Percentiles rank a stretch among this genome's conserved stretches.
phyloP scores from a whole-genome alignment of 2,113 vertebrate genomes.

The Podilymbus podiceps region DNA sequence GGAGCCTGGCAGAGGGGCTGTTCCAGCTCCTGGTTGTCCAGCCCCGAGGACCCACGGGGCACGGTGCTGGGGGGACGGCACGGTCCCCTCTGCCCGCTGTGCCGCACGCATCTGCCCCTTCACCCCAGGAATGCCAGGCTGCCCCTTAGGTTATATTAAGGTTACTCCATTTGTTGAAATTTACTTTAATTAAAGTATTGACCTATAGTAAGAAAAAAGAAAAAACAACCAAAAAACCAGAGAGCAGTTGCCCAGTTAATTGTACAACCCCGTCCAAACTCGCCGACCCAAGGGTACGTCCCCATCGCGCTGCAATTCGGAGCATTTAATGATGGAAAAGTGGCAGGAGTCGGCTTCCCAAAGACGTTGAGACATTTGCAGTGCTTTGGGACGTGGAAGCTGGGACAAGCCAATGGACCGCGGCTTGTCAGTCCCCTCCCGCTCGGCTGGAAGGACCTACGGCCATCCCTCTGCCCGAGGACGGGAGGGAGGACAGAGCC shows the following conservation, averaged over 20 bases:
- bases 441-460: accelerated
- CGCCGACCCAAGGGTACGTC: background rate
- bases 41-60: accelerated
- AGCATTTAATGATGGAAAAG: background rate
- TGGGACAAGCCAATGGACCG: accelerated
- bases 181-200: background rate
- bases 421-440: background rate
- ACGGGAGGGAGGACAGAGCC: background rate
- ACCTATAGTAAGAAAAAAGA: background rate
- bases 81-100: background rate
- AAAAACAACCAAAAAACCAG: no score
- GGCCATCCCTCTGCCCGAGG: background rate
- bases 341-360: background rate
- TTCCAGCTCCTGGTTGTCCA: accelerated
- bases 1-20: no score
- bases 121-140: background rate
- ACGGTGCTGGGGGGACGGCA: background rate
- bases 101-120: no score
- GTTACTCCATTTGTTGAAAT: background rate
- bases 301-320: background rate
- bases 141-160: background rate
- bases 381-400: background rate
- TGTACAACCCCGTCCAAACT: background rate
- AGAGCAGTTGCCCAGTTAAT: background rate
- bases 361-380: accelerated